phyloP scores from a whole-genome alignment of 35 echinoderm and acorn worm genomes.

The Stichopus chloronotus region DNA sequence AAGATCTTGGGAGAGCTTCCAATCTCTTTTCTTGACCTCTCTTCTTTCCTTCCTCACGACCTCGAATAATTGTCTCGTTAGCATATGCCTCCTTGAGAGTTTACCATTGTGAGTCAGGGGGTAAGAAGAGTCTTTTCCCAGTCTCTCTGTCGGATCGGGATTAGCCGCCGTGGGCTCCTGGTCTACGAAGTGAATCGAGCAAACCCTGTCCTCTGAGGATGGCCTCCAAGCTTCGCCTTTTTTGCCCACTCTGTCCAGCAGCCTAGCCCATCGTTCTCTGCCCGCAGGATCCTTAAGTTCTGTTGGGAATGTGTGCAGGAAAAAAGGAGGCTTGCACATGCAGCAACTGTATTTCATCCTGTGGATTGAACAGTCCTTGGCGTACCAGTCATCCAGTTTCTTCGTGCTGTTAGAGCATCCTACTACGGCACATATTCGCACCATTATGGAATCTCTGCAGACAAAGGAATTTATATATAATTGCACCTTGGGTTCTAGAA shows the following conservation, averaged over 20 bases:
- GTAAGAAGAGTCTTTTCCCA: slow-evolving; percentile 36
- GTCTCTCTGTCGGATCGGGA: slow-evolving; percentile 9
- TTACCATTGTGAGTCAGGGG: background rate
- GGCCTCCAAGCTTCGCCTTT: background rate
- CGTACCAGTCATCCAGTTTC: slow-evolving; percentile 67
- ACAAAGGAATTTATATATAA: background rate
- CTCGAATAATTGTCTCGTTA: background rate
- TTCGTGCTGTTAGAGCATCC: slow-evolving; percentile 65
- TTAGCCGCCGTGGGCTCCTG: slow-evolving; percentile 34
- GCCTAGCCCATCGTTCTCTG: slow-evolving; percentile 52
- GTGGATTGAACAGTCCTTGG: slow-evolving; percentile 54
- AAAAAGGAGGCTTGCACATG: slow-evolving; percentile 69
- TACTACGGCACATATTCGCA: slow-evolving; percentile 55
- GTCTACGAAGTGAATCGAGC: background rate
- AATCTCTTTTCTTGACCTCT: background rate
- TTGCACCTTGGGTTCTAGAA: background rate
- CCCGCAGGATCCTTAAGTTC: slow-evolving; percentile 54
- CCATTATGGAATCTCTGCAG: slow-evolving; percentile 26
- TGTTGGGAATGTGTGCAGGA: slow-evolving; percentile 70
- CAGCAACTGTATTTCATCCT: slow-evolving; percentile 47
- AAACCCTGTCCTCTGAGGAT: background rate
- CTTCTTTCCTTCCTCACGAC: background rate
- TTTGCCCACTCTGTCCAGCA: background rate
- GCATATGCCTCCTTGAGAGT: background rate
- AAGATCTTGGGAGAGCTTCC: background rate